Percentiles rank a stretch among this genome's conserved stretches.
Conservation (phyloP, 2,888 invertebrate genomes). For the Hydroisotoma schaefferi region DNA sequence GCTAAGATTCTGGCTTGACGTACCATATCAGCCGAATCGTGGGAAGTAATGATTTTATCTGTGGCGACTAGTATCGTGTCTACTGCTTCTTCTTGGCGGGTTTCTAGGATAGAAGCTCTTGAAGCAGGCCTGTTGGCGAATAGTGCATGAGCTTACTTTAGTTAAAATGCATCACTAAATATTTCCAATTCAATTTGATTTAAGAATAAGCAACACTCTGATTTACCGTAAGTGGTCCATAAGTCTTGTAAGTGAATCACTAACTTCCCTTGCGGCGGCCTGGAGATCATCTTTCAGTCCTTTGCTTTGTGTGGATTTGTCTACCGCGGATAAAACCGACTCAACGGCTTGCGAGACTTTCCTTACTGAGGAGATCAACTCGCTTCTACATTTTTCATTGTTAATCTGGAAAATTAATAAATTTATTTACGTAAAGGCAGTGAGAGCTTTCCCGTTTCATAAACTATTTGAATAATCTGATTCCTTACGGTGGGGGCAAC, state of each 20-base stretch:
- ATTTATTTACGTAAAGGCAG: background rate
- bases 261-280: conserved; percentile 81
- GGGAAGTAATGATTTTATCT: conserved; percentile 78
- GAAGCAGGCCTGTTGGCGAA: conserved; percentile 33
- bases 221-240: conserved; percentile 78
- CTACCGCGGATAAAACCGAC: conserved; percentile 76
- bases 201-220: conserved; percentile 17
- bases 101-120: conserved; percentile 57
- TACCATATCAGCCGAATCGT: conserved; percentile 91
- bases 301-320: conserved; percentile 66
- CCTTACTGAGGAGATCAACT: conserved; percentile 84
- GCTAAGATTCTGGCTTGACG: conserved; percentile 85
- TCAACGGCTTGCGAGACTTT: conserved; percentile 92
- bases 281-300: conserved; percentile 70
- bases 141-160: too few relatives aligned
- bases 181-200: background rate
- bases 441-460: too few relatives aligned
- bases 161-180: background rate
- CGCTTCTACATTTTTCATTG: conserved; percentile 62
- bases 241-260: conserved; percentile 80
- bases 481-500: conserved; percentile 80
- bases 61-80: conserved; percentile 87
- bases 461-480: too few relatives aligned
- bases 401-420: conserved; percentile 33
- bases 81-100: conserved; percentile 75